Percentiles rank a stretch among this genome's conserved stretches.
phyloP scores from a whole-genome alignment of 2,113 vertebrate genomes.

The Triplophysa tibetana region DNA sequence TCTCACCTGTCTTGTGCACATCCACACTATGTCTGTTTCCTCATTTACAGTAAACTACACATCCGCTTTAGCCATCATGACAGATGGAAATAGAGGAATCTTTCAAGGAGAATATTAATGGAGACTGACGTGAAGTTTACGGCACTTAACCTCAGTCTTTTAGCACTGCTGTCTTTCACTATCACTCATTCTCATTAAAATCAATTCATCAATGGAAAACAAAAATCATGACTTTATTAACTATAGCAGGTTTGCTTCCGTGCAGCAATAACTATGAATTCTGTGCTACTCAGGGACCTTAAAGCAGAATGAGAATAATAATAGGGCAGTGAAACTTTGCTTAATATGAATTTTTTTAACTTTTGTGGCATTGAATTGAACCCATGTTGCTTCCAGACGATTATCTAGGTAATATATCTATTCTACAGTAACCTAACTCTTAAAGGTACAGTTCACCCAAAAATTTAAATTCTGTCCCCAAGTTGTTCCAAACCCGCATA shows the following conservation, averaged over 20 bases:
- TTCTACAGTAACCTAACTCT: no score
- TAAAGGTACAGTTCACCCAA: no score
- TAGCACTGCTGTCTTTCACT: slow-evolving; percentile 10
- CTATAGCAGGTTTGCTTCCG: neutral
- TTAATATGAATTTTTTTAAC: no score
- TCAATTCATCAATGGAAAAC: neutral
- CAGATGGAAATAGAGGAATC: neutral
- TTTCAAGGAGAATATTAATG: neutral
- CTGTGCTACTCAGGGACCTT: no score
- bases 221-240: neutral
- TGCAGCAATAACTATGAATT: no score
- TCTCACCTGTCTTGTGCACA: slow-evolving; percentile 26
- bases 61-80: slow-evolving; percentile 5
- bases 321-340: no score
- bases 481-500: no score
- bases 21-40: slow-evolving; percentile 34
- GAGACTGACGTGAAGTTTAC: slow-evolving; percentile 3
- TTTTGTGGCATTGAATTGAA: no score
- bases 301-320: no score
- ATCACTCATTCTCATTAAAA: neutral
- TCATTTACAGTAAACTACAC: slow-evolving; percentile 36
- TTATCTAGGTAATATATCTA: no score
- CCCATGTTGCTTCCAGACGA: no score
- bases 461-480: no score
- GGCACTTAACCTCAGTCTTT: neutral